These are phyloP conservation scores for Gerosis bhagava DNA, from an alignment of 2,888 invertebrate species.

Conservation along the genomic window DNA sequence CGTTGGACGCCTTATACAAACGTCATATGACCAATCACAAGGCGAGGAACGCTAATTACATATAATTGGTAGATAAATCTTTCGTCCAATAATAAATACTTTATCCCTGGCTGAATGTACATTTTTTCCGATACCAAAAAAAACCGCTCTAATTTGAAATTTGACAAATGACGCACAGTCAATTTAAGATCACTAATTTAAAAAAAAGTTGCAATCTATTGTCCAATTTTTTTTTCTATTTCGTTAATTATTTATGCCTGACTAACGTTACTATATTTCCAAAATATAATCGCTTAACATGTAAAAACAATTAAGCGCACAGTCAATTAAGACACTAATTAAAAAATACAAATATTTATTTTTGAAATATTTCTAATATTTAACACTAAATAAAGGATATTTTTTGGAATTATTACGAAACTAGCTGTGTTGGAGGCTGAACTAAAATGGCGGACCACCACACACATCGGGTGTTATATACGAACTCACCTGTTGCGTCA, in stretches of 20 bases:
- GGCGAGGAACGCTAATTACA: conserved; percentile 44
- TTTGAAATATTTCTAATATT: conserved; percentile 33
- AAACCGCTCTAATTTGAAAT: conserved; percentile 48
- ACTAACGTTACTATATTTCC: too few relatives aligned
- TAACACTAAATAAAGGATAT: conserved; percentile 47
- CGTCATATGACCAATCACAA: conserved; percentile 74
- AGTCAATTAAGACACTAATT: conserved; percentile 42
- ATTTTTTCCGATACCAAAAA: conserved; percentile 35
- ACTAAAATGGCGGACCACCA: conserved; percentile 66
- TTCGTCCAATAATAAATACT: conserved; percentile 46
- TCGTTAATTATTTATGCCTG: too few relatives aligned
- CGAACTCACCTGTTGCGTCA: conserved; percentile 73
- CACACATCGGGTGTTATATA: conserved; percentile 67
- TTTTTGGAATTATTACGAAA: conserved; percentile 42
- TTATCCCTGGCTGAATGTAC: conserved; percentile 29
- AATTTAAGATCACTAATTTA: too few relatives aligned
- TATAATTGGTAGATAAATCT: conserved; percentile 40
- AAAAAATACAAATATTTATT: too few relatives aligned
- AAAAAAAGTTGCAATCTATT: too few relatives aligned
- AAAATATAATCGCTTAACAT: too few relatives aligned
- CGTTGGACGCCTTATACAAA: conserved; percentile 47
- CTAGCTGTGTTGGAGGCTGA: conserved; percentile 43
- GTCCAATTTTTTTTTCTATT: too few relatives aligned
- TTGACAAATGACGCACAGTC: too few relatives aligned
- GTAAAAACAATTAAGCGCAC: too few relatives aligned